A percentile compares a stretch with the other conserved stretches of the same genome.
Evolutionary conservation across 2,113 vertebrate species (phyloP).

Genomic region (Notarius quadriscutis): DNA sequence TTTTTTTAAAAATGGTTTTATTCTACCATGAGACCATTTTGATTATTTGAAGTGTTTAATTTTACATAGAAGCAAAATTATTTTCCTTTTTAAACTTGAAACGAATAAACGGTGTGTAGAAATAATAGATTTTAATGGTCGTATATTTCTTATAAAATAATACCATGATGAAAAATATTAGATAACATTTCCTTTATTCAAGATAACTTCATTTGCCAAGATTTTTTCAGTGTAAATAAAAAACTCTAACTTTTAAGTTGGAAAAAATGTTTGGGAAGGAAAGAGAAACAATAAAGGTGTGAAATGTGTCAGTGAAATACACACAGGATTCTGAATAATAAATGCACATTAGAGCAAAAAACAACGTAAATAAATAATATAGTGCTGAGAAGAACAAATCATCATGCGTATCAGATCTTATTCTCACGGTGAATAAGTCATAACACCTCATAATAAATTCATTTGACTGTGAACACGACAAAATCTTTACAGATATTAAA

Average conservation of each 20-base stretch:
- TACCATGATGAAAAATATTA: background rate
- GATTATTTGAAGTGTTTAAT: background rate
- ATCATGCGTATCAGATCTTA: background rate
- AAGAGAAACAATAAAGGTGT: background rate
- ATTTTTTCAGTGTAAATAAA: background rate
- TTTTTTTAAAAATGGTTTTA: background rate
- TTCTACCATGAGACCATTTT: background rate
- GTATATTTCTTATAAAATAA: background rate
- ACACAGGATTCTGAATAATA: background rate
- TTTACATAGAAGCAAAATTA: background rate
- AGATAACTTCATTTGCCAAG: background rate
- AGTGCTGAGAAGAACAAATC: background rate
- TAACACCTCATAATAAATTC: background rate
- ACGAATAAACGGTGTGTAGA: background rate
- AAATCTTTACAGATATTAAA: background rate
- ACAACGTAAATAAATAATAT: background rate
- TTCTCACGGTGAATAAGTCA: background rate
- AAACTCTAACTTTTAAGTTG: background rate
- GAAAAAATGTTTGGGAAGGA: background rate
- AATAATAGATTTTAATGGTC: background rate
- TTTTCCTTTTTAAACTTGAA: background rate
- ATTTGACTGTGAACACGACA: background rate
- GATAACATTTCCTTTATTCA: background rate
- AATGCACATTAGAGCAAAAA: background rate
- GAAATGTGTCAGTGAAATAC: background rate